phyloP scores from a whole-genome alignment of 2,797 vertebrate genomes.

The Melanotaenia boesemani region DNA sequence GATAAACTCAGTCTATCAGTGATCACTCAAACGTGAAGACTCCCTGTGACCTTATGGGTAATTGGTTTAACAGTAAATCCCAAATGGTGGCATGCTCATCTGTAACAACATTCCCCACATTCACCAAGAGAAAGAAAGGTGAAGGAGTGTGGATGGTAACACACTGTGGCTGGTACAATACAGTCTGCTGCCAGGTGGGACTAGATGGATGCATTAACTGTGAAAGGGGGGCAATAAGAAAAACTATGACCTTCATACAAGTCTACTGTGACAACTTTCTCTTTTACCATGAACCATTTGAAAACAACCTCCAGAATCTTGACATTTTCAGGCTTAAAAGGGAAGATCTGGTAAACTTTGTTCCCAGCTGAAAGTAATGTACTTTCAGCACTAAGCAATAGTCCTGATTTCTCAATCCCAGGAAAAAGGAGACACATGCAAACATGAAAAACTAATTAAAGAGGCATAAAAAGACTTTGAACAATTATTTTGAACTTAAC shows the following conservation, averaged over 20 bases:
- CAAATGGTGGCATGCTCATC: constrained; percentile 24
- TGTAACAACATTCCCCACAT: constrained; percentile 32
- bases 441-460: not conserved
- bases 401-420: not conserved
- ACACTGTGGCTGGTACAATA: constrained; percentile 48
- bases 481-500: not conserved
- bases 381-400: not conserved
- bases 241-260: constrained; percentile 11
- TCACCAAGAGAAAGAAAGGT: constrained; percentile 16
- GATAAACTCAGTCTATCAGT: constrained; percentile 35
- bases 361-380: not conserved
- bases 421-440: not conserved
- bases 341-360: not conserved
- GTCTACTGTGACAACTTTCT: not conserved
- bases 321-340: not conserved
- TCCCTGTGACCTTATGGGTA: constrained; percentile 49
- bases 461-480: not conserved
- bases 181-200: constrained; percentile 39
- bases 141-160: constrained; percentile 37
- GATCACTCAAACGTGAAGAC: constrained; percentile 45
- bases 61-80: constrained; percentile 68
- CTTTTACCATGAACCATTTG: not conserved
- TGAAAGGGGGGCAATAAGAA: not conserved
- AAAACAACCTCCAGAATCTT: not conserved
- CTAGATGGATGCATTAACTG: not conserved